Conservation (phyloP, 2,888 invertebrate species). For the Phortica okadai region DNA sequence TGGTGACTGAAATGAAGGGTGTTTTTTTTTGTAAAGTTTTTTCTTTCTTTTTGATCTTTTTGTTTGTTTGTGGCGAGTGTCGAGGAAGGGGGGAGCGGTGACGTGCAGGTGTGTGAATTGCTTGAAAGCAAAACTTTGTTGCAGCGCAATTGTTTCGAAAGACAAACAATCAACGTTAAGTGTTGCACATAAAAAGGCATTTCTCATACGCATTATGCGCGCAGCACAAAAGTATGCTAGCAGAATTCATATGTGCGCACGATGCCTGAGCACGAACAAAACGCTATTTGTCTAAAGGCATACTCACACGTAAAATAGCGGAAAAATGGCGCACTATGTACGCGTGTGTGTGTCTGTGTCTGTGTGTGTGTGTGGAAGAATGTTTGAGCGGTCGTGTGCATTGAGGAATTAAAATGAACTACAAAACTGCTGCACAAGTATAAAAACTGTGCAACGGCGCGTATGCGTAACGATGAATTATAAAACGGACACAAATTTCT, state of each 20-base stretch:
- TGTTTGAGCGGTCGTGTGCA: background rate
- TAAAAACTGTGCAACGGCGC: slow-evolving; percentile 8
- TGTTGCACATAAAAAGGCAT: slow-evolving; percentile 48
- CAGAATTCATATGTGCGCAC: slow-evolving; percentile 6
- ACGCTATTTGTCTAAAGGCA: slow-evolving; percentile 8
- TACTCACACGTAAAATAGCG: slow-evolving; percentile 13
- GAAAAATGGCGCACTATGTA: slow-evolving; percentile 12
- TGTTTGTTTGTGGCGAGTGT: slow-evolving; percentile 23
- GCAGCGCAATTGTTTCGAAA: slow-evolving; percentile 35
- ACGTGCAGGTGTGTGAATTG: background rate
- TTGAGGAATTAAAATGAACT: background rate
- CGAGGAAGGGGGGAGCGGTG: background rate
- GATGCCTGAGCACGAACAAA: slow-evolving; percentile 22
- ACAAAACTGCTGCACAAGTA: slow-evolving; percentile 7
- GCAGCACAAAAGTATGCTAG: slow-evolving; percentile 1
- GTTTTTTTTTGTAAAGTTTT: slow-evolving; percentile 12
- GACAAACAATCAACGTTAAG: slow-evolving; percentile 56
- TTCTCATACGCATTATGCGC: background rate
- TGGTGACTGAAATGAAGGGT: background rate
- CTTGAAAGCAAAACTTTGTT: slow-evolving; percentile 22
- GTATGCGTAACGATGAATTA: background rate
- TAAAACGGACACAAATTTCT: background rate
- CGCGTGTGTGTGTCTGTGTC: background rate
- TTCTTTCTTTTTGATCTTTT: background rate
- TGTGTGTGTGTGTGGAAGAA: background rate